Evolutionary conservation across 2,113 vertebrate genomes (phyloP), one percentile per base, ranked within the genome.

Genomic region (Regulus satrapa): DNA sequence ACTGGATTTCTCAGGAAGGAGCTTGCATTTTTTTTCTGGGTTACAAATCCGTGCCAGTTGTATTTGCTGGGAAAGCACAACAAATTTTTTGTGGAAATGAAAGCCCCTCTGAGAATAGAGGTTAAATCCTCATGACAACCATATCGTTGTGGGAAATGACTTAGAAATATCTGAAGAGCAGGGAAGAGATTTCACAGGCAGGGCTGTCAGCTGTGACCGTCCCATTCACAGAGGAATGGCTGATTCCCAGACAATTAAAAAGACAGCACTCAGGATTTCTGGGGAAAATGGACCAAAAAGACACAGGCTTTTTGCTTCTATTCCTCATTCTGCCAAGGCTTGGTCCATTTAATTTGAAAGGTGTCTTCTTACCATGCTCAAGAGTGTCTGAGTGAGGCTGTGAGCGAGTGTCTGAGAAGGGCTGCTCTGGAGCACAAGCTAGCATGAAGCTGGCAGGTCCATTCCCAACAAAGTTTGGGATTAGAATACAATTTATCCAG

Each of bases 101-200:
- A 94, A 90, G 68, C 31, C 38, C 63, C 69, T 7, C 51, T 2
- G 48, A 91, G 64, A 84, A 52, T 0, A 80, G 61, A 91, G 72
- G 66, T 85, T 88, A 93, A 93, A 78, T 71, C 68, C 86, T 92
- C 92, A 46, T 36, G 88, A 94, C 89, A 92, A 38, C 92, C 92
- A 73, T 49, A 89, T 43, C 86, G 43, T 29, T 59, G 64, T 54
- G 83, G 72, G 72, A 85, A 85, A 84, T 75, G 16, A 95, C 62
- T 94, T 45, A 82, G 29, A 88, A 94, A 72, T 69, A 40, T 76
- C 18, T 93, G 59, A 83, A 92, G 61, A 62, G 45, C 14, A 3
- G 56, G 38, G 31, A 73, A 81, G 58, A 95, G 49, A 69, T 85
- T 86, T 94, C 74, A 69, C 28, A n/a, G 41, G 89, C 89, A 56